A percentile compares a stretch with the other conserved stretches of the same genome.
Evolutionary conservation across 2,113 vertebrate species (phyloP).

Genomic region (Xyrauchen texanus): DNA sequence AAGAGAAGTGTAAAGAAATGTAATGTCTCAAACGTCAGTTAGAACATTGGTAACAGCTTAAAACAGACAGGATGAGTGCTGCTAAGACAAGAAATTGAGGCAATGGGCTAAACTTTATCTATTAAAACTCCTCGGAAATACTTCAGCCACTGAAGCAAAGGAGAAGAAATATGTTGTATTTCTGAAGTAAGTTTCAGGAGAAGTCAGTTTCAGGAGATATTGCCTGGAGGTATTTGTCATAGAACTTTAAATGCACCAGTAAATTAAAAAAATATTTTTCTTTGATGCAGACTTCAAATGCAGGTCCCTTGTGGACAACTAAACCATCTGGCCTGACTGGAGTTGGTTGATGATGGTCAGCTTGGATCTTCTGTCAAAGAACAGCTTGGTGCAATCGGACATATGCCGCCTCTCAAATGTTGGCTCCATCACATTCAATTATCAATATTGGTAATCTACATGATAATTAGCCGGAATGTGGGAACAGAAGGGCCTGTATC

Average conservation of each 20-base stretch:
- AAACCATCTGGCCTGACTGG: slow-evolving; percentile 27
- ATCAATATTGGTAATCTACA: slow-evolving; percentile 14
- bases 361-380: slow-evolving; percentile 27
- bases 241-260: slow-evolving; percentile 12
- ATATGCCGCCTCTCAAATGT: slow-evolving; percentile 11
- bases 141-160: too few relatives aligned
- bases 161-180: too few relatives aligned
- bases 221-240: background rate
- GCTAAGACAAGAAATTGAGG: background rate
- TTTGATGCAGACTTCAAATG: slow-evolving; percentile 27
- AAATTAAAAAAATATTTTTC: background rate
- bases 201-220: background rate
- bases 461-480: background rate
- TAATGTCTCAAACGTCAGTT: slow-evolving; percentile 5
- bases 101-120: background rate
- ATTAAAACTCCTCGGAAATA: background rate
- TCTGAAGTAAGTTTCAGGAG: background rate
- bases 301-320: background rate
- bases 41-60: slow-evolving; percentile 11
- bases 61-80: slow-evolving; percentile 12
- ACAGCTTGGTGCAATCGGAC: slow-evolving; percentile 21
- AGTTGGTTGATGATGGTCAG: slow-evolving; percentile 23
- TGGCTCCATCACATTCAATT: slow-evolving; percentile 1
- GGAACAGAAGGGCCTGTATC: background rate
- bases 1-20: slow-evolving; percentile 2